Base-by-base conservation (phyloP, 2,888 invertebrate species). In the Epistrophe grossulariae region DNA sequence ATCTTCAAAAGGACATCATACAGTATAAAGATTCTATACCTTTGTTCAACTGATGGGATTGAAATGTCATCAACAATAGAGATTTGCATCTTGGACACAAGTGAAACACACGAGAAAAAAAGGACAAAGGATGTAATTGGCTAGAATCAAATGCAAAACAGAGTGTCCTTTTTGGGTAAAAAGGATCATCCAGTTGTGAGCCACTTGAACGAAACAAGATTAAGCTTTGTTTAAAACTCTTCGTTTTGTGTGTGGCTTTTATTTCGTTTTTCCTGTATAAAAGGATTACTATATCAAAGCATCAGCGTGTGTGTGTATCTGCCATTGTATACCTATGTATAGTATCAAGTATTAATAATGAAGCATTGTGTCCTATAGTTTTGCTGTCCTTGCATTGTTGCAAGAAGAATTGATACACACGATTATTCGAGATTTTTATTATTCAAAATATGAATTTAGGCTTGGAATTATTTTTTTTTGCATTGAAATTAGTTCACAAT, bases 161-260 rank as follows among this genome's bases (percentile, higher is more conserved):
- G 57, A 62, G 55, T 71, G 19, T 84, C 79, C 59, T 78, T 81
- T 73, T 60, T 19, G 28, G 8, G 31, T 9, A 17, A 72, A 17
- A 72, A 45, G 64, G 79, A 82, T 82, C 19, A 79, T 73, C 82
- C 52, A 1, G 24, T 5, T 11, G 77, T 83, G 82, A 87, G 76
- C 87, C 87, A 87, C 83, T 83, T 87, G 87, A 87, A 79, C 74
- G 79, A 79, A 87, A 87, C 87, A 87, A 87, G 87, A 87, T 87
- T 87, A 87, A 59, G 64, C 24, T 43, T 43, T 17, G 17, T 71
- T 57, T 10, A 10, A 31, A 48, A 48, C 31, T 59, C 28, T 60
- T 35, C 50, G 15, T 13, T 71, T 62, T 70, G 68, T 68, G n/a
- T 84, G 48, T 55, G 15, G 11, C 43, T 57, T 38, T 68, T 60